These are phyloP conservation scores for Agrypnus murinus DNA, from an alignment of 2,888 invertebrate species.

Conservation along the genomic window DNA sequence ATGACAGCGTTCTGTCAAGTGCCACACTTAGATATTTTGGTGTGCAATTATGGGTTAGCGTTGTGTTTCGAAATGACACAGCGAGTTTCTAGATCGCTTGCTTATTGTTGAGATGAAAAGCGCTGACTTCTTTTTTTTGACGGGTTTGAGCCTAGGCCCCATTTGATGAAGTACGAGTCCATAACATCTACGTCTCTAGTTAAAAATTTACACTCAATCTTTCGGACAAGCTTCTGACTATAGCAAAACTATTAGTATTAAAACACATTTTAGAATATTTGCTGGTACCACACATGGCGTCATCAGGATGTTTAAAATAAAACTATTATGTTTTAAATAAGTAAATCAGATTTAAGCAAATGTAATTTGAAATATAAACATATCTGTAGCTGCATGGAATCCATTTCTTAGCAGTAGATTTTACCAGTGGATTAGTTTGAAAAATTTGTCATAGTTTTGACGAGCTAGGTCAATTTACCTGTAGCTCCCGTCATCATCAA, in stretches of 20 bases:
- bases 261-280: too few relatives aligned
- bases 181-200: neutral
- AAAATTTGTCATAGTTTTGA: slow-evolving; percentile 2
- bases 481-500: neutral
- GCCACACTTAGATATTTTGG: neutral
- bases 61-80: slow-evolving; percentile 5
- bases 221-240: too few relatives aligned
- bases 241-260: too few relatives aligned
- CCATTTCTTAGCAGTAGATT: slow-evolving; percentile 6
- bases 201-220: too few relatives aligned
- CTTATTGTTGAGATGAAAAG: neutral
- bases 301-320: too few relatives aligned
- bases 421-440: too few relatives aligned
- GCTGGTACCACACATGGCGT: too few relatives aligned
- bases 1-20: neutral
- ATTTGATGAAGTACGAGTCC: neutral
- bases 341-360: too few relatives aligned
- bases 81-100: neutral
- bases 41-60: neutral
- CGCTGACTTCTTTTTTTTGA: neutral
- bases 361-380: neutral
- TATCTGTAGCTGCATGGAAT: neutral
- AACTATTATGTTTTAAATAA: too few relatives aligned
- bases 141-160: neutral
- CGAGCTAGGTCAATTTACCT: neutral